A percentile compares a stretch with the other conserved stretches of the same genome.
Evolutionary conservation across 2,888 invertebrate species (phyloP).

Genomic region (Thera obeliscata): DNA sequence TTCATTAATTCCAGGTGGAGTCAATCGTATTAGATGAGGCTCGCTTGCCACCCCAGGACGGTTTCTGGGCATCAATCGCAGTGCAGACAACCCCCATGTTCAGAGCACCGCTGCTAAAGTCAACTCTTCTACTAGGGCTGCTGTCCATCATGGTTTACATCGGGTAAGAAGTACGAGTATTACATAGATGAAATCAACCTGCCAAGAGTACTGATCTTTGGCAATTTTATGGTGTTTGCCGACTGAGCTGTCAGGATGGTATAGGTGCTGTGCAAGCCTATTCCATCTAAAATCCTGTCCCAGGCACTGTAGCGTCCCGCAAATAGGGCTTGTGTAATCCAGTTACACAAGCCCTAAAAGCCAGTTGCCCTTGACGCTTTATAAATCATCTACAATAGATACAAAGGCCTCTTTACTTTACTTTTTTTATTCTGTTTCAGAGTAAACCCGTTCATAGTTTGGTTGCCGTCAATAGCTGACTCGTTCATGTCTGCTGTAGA

Average conservation of each 20-base stretch:
- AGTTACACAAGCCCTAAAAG: no score
- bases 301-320: no score
- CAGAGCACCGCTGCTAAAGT: slow-evolving; percentile 77
- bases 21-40: slow-evolving; percentile 60
- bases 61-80: slow-evolving; percentile 57
- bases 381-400: no score
- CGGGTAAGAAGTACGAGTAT: slow-evolving; percentile 35
- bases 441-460: slow-evolving; percentile 58
- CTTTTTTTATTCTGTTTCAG: slow-evolving; percentile 43
- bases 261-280: no score
- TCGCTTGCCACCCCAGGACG: slow-evolving; percentile 40
- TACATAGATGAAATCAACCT: no score
- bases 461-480: slow-evolving; percentile 61
- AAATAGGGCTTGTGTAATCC: no score
- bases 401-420: no score
- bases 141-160: slow-evolving; percentile 55
- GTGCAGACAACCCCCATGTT: slow-evolving; percentile 81
- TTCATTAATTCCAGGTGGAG: slow-evolving; percentile 52
- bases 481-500: slow-evolving; percentile 59
- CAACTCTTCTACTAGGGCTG: slow-evolving; percentile 76
- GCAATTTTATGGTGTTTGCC: no score
- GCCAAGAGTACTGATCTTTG: no score
- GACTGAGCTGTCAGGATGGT: no score
- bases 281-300: no score
- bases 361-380: no score